Percentiles rank a stretch among this genome's conserved stretches.
Evolutionary conservation across 2,888 invertebrate species (phyloP).

Genomic region (Osmoderma eremita): DNA sequence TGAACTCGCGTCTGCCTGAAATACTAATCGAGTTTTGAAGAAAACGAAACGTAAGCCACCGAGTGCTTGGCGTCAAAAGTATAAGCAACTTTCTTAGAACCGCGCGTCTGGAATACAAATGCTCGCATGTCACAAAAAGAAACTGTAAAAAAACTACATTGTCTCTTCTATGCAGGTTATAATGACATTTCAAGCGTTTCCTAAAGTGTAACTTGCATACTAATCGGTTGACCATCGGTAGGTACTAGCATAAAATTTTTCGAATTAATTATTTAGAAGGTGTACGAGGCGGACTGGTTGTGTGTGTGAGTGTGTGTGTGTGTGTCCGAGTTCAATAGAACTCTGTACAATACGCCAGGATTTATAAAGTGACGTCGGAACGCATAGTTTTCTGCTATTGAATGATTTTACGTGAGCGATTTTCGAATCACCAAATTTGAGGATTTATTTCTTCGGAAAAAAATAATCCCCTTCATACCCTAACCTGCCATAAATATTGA

Average conservation of each 20-base stretch:
- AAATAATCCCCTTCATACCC: too few species aligned
- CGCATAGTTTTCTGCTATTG: too few species aligned
- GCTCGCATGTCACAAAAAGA: conserved; percentile 31
- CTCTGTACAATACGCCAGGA: neutral
- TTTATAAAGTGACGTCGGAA: neutral
- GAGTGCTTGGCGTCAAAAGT: conserved; percentile 30
- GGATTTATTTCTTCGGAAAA: too few species aligned
- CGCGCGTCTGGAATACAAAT: conserved; percentile 35
- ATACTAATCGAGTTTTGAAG: conserved; percentile 28
- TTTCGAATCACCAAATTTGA: too few species aligned
- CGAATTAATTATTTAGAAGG: conserved; percentile 28
- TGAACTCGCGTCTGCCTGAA: conserved; percentile 7
- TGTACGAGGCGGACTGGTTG: conserved; percentile 11
- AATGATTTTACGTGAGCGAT: too few species aligned
- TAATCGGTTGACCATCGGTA: conserved; percentile 16
- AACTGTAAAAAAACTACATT: conserved; percentile 36
- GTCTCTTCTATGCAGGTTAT: conserved; percentile 36
- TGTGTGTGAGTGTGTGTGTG: too few species aligned
- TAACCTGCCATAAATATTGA: too few species aligned
- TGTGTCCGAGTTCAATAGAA: conserved; percentile 20
- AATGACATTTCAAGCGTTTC: conserved; percentile 32
- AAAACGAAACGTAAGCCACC: conserved; percentile 32
- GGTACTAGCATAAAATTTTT: conserved; percentile 20
- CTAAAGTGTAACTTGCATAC: conserved; percentile 33
- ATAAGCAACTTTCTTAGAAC: conserved; percentile 38